Evolutionary conservation across 2,797 vertebrate genomes (phyloP).

Genomic region (Salmo trutta): DNA sequence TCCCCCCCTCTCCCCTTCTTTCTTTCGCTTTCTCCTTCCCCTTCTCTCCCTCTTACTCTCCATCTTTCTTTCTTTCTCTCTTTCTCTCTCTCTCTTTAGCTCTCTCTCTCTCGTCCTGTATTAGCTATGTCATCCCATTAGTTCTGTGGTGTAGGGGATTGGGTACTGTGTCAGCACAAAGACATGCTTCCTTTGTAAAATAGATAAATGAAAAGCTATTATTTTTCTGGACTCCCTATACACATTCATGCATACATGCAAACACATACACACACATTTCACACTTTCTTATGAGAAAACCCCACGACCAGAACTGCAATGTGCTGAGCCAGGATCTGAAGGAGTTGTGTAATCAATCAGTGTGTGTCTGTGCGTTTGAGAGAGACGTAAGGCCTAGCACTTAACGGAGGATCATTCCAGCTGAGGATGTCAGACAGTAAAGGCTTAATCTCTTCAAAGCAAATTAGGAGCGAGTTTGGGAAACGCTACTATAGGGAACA

Average conservation of each 20-base stretch:
- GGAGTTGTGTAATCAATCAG: constrained; percentile 26
- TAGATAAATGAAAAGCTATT: neutral
- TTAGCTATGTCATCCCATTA: neutral
- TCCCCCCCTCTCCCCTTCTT: neutral
- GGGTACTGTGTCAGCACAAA: neutral
- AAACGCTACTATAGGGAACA: too few species aligned
- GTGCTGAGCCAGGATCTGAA: neutral
- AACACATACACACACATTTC: neutral
- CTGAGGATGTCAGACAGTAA: constrained; percentile 22
- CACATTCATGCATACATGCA: neutral
- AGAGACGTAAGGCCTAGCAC: constrained; percentile 14
- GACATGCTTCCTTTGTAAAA: neutral
- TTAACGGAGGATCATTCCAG: constrained; percentile 17
- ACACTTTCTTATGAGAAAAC: neutral
- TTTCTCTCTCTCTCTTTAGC: too few species aligned
- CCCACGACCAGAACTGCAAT: constrained; percentile 20
- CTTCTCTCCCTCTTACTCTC: neutral
- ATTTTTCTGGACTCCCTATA: neutral
- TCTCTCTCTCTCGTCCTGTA: neutral
- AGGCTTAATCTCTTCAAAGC: constrained; percentile 35
- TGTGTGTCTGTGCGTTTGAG: neutral
- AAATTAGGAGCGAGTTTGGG: constrained; percentile 24
- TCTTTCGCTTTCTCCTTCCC: constrained; percentile 5
- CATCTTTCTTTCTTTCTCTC: neutral
- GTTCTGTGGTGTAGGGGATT: neutral